A percentile compares a stretch with the other conserved stretches of the same genome.
These are phyloP conservation scores for Phrynocephalus guinanensis DNA, from an alignment of 2,797 vertebrate species.

Conservation along the genomic window DNA sequence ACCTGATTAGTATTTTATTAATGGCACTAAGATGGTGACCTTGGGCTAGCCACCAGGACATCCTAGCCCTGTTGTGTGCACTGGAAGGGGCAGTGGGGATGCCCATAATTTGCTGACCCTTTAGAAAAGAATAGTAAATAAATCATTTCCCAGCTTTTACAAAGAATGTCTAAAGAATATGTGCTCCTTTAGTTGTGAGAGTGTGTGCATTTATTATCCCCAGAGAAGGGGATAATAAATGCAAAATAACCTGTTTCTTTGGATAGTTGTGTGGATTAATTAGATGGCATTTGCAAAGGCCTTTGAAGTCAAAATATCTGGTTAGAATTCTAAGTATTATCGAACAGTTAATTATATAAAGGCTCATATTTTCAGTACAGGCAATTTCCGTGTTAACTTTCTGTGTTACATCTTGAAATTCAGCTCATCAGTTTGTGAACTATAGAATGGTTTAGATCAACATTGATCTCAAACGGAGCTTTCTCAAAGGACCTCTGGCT, in stretches of 20 bases:
- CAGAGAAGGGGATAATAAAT: slow-evolving; percentile 59
- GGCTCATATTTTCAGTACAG: slow-evolving; percentile 64
- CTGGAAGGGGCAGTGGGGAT: background rate
- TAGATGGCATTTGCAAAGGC: slow-evolving; percentile 65
- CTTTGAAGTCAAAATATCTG: slow-evolving; percentile 71
- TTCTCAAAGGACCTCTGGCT: slow-evolving; percentile 31
- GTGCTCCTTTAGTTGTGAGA: background rate
- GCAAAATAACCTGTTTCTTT: slow-evolving; percentile 67
- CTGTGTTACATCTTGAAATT: slow-evolving; percentile 51
- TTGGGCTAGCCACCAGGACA: background rate
- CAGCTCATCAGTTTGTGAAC: slow-evolving; percentile 47
- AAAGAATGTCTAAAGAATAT: background rate
- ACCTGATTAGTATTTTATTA: background rate
- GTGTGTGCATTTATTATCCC: slow-evolving; percentile 48
- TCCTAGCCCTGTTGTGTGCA: background rate
- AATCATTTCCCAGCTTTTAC: background rate
- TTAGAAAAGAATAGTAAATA: background rate
- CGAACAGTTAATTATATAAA: slow-evolving; percentile 71
- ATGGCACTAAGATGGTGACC: background rate
- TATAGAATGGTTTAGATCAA: slow-evolving; percentile 44
- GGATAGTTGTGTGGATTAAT: slow-evolving; percentile 65
- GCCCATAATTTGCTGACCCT: background rate
- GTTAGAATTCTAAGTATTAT: slow-evolving; percentile 63
- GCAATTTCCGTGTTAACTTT: slow-evolving; percentile 63
- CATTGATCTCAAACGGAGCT: slow-evolving; percentile 41